Percentiles rank a stretch among this genome's conserved stretches.
These are phyloP conservation scores for Periplaneta americana DNA, from an alignment of 1,140 invertebrate genomes.

Conservation along the genomic window DNA sequence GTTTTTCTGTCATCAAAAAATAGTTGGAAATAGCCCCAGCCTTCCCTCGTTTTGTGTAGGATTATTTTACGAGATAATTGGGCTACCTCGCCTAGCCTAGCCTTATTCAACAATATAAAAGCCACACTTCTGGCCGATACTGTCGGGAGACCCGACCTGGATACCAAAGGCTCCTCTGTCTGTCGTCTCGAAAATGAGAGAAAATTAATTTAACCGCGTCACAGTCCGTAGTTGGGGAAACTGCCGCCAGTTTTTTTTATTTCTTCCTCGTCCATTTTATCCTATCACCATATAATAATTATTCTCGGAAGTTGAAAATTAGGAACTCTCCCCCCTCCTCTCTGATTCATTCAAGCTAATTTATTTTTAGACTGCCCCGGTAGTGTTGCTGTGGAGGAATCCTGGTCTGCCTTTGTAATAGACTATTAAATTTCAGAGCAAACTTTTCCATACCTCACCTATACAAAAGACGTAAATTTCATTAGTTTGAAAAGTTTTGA, in stretches of 20 bases:
- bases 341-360: background rate
- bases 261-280: background rate
- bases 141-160: background rate
- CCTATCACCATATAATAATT: background rate
- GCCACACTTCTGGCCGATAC: background rate
- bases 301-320: background rate
- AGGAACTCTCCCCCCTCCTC: background rate
- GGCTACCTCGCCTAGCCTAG: no score
- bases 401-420: background rate
- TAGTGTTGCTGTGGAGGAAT: background rate
- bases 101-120: background rate
- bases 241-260: background rate
- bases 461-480: background rate
- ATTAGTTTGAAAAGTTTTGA: background rate
- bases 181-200: background rate
- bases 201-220: background rate
- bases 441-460: background rate
- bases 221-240: background rate
- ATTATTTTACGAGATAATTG: no score
- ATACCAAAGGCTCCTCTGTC: background rate
- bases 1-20: no score
- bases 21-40: no score
- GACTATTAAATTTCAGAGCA: background rate
- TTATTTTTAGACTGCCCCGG: background rate
- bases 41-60: no score